Evolutionary conservation across 30 jellyfish, hydroid and myxozoan genomes (phyloP).

Genomic region (Nemopilema nomurai): DNA sequence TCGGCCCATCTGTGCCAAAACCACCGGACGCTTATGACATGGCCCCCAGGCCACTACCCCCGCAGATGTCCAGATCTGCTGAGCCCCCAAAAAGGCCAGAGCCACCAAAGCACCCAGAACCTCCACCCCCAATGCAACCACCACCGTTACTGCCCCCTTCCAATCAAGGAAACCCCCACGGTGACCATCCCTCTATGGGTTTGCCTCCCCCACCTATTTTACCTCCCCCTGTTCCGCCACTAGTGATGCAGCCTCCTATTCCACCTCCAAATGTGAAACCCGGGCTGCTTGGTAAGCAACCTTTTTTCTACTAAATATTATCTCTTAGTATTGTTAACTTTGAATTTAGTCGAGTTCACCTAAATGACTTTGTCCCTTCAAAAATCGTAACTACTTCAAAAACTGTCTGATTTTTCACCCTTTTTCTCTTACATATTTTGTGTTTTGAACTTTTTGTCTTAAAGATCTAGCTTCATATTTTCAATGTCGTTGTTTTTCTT

Average conservation of each 20-base stretch:
- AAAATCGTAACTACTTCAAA: too few relatives aligned
- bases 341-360: too few relatives aligned
- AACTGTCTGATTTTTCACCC: too few relatives aligned
- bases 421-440: too few relatives aligned
- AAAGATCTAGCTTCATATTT: too few relatives aligned
- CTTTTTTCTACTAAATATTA: background rate
- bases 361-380: too few relatives aligned
- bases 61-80: conserved; percentile 24
- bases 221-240: conserved; percentile 68
- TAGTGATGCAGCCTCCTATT: conserved; percentile 69
- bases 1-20: conserved; percentile 86
- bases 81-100: conserved; percentile 59
- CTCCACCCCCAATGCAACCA: conserved; percentile 62
- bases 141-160: conserved; percentile 69
- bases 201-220: conserved; percentile 61
- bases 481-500: too few relatives aligned
- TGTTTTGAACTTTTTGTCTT: too few relatives aligned
- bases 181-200: conserved; percentile 37
- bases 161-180: conserved; percentile 10
- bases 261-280: conserved; percentile 74
- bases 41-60: conserved; percentile 45
- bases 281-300: conserved; percentile 56
- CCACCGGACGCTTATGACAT: conserved; percentile 41
- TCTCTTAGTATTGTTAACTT: background rate
- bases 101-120: conserved; percentile 58